Base-by-base conservation (phyloP, 1,140 invertebrate species). In the Dendrolimus punctatus region DNA sequence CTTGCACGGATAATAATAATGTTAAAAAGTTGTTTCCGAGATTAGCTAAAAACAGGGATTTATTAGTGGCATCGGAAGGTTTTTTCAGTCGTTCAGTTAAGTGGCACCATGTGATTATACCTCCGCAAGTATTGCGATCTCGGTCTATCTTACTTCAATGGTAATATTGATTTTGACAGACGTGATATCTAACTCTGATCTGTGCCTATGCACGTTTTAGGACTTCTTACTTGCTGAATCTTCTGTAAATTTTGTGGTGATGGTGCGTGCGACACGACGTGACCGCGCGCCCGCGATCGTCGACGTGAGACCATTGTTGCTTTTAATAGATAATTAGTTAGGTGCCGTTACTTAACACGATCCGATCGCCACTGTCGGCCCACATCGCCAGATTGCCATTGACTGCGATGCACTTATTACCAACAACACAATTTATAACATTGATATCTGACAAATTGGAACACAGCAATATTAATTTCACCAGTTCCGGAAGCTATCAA, bases 301-400 rank as follows among this genome's bases (percentile, higher is more conserved):
- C 73, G 74, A 76, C 77, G 78, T 78, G 77, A 65, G 70, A 72
- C 73, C 67, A 83, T 83, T 83, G 80, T 83, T 76, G 73, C 59
- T 71, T 71, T 61, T 80, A 78, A 80, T 78, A 81, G 78, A 74
- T 83, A 80, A 84, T 84, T 84, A 83, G 80, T 70, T 71, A 63
- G 68, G 65, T 80, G 68, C 76, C 79, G 80, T 83, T 83, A 83
- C 54, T 60, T 66, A 70, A 74, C 73, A 64, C 60, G 66, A 73
- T 64, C 62, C 62, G 62, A 69, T 73, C 60, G 64, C 62, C 54
- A 68, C 62, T 55, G 62, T 58, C 60, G 67, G 61, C 64, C 71
- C 71, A 75, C 68, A 74, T 75, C 57, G 60, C 49, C 39, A 57
- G 58, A 71, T 69, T 60, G 57, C 63, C 62, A 60, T 59, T 68